Conservation (phyloP, 92 coral and sea anemone genomes). For the Umimayanthus kanabou region DNA sequence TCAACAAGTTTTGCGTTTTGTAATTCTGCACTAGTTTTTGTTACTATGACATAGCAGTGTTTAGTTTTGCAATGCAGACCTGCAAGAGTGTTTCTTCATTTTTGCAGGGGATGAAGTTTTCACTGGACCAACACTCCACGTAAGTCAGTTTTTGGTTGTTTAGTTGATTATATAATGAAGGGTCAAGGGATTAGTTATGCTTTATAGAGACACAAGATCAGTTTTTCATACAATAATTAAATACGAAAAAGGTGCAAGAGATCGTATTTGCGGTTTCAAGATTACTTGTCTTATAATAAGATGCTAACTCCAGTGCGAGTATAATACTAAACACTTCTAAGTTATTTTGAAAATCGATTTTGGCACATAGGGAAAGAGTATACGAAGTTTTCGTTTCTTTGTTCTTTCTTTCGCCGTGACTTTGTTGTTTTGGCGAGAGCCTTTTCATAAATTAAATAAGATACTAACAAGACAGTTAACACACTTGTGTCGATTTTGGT, state of each 20-base stretch:
- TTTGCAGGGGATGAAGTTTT: conserved; percentile 73
- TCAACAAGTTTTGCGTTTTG: no score
- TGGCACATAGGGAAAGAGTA: no score
- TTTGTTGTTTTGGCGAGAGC: background rate
- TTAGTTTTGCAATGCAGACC: background rate
- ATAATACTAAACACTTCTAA: background rate
- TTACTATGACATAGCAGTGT: background rate
- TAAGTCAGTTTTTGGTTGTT: conserved; percentile 36
- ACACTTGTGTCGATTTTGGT: no score
- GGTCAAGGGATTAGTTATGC: background rate
- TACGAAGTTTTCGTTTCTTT: no score
- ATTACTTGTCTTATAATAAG: background rate
- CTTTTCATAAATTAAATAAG: no score
- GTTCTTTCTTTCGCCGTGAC: background rate
- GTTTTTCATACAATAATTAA: background rate
- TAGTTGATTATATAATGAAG: background rate
- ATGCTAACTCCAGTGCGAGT: background rate
- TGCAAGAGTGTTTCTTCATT: background rate
- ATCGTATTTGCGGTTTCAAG: no score
- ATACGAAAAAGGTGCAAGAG: background rate
- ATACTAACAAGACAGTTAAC: no score
- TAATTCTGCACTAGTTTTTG: no score
- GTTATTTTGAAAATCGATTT: background rate
- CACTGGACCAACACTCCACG: conserved; percentile 73
- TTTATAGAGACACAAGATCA: background rate